phyloP scores from a whole-genome alignment of 2,888 invertebrate species.

The Diarsia brunnea region DNA sequence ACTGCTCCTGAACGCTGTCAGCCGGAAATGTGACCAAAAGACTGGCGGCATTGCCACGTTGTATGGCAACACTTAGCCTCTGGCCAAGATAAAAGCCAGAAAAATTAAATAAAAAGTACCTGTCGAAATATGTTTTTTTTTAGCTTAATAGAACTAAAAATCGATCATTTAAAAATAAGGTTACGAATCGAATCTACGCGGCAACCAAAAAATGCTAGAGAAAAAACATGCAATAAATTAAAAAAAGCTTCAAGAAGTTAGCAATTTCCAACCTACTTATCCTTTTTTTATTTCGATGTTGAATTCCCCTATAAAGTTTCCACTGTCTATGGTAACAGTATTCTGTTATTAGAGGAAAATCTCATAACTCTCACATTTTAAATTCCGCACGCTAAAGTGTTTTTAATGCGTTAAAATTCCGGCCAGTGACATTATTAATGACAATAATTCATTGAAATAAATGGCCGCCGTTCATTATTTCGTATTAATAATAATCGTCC shows the following conservation, averaged over 20 bases:
- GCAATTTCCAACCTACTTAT: neutral
- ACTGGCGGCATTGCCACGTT: no score
- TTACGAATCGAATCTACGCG: neutral
- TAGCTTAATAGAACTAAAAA: neutral
- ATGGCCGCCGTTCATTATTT: slow-evolving; percentile 37
- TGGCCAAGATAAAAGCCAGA: no score
- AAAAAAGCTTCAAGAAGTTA: neutral
- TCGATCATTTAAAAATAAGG: neutral
- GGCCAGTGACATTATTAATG: slow-evolving; percentile 28
- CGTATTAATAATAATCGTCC: slow-evolving; percentile 5
- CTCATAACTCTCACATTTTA: slow-evolving; percentile 13
- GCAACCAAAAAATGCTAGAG: neutral
- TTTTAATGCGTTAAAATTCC: slow-evolving; percentile 19
- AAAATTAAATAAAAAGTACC: no score
- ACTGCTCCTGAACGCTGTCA: no score
- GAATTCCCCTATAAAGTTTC: no score
- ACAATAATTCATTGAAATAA: slow-evolving; percentile 39
- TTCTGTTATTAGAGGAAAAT: neutral
- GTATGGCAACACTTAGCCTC: no score
- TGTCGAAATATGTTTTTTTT: neutral
- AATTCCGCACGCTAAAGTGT: slow-evolving; percentile 20
- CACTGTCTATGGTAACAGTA: neutral
- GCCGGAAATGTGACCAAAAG: no score
- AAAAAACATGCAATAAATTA: neutral
- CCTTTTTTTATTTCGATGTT: neutral